Evolutionary conservation across 2,888 invertebrate genomes (phyloP), one percentile per base, ranked within the genome.

Genomic region (Schizaphis graminum): DNA sequence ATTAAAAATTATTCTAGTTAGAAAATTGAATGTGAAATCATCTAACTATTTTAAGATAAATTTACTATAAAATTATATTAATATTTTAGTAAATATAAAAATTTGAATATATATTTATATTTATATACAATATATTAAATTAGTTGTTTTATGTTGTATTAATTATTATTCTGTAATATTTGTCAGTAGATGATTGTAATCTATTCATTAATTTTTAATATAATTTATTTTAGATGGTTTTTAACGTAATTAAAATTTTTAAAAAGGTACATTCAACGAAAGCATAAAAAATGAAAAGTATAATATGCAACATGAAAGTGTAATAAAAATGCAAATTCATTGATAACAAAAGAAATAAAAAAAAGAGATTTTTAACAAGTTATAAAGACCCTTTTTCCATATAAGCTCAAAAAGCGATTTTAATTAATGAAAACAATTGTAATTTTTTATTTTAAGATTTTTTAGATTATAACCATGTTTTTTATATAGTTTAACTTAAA

Each of bases 391-490:
- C n/a, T 61, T 92, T 90, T 61, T 28, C 21, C 86, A 85, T 57
- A 57, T 47, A 57, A 57, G 44, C n/a, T 57, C 24, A 86, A 61
- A 44, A 61, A 57, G 47, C 21, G 44, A 21, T 86, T 86, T 61
- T 61, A 91, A 87, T 92, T 87, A 86, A 86, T 86, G 57, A 86
- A 92, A 92, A 92, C 35, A 61, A 86, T 91, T 85, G n/a, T 86
- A 57, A 16, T 61, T 92, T 53, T 91, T 56, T 28, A 41, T 35
- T 77, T 87, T 53, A 28, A 47, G 21, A 61, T 56, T 24, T 41
- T 41, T 94, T n/a, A 28, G 3, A 24, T 94, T 93, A 94, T 95
- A 95, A 94, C 95, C 94, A 91, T 95, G 95, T 87, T 56, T 86
- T 88, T 35, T 56, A 88, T 88, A 88, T 35, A 35, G 2, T 35